Evolutionary conservation across 2,797 vertebrate species (phyloP).

Genomic region (Lacerta viridis): DNA sequence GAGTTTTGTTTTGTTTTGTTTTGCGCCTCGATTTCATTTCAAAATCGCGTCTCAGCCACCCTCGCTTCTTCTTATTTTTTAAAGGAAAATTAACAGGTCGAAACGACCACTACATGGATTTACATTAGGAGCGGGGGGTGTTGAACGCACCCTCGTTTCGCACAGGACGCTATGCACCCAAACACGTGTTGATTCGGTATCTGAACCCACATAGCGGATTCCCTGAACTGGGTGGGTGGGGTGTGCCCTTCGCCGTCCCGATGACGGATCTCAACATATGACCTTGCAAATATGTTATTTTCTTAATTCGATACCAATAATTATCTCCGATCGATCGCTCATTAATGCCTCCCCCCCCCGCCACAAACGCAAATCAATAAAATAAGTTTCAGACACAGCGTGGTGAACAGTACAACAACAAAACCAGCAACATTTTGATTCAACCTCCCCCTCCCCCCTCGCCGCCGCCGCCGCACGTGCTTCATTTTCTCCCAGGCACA

Average conservation of each 20-base stretch:
- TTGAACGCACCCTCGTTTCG: not conserved
- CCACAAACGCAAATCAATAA: not conserved
- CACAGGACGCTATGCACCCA: not conserved
- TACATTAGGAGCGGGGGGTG: no score
- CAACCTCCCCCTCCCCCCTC: accelerated
- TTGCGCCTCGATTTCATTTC: not conserved
- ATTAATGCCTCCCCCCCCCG: no score
- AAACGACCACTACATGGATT: not conserved
- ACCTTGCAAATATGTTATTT: not conserved
- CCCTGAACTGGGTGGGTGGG: not conserved
- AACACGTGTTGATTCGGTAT: not conserved
- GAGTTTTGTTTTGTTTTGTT: not conserved
- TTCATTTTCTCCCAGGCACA: no score
- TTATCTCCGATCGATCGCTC: not conserved
- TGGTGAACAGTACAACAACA: no score
- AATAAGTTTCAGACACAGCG: not conserved
- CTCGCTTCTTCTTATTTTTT: not conserved
- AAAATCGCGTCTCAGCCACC: not conserved
- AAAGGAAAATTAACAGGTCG: no score
- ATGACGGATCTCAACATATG: not conserved
- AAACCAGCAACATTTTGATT: no score
- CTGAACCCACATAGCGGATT: not conserved
- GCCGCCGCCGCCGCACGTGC: not conserved
- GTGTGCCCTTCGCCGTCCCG: not conserved
- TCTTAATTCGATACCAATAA: not conserved